Base-by-base conservation (phyloP, 1,140 invertebrate genomes). In the Bombus soroeensis region DNA sequence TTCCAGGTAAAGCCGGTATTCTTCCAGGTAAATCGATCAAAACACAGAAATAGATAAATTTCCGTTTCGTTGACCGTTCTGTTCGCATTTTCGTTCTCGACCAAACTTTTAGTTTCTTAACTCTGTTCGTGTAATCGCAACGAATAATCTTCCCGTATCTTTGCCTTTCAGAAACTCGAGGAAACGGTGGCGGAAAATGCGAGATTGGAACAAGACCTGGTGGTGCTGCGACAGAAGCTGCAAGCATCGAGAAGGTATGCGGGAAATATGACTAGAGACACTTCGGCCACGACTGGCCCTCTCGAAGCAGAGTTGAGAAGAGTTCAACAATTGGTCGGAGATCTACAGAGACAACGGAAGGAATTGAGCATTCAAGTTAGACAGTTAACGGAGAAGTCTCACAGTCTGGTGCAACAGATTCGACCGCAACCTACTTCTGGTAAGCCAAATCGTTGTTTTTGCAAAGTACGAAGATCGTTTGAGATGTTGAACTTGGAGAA, bases 151-250 rank as follows among this genome's bases (percentile, higher is more conserved):
- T 43, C 15, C 18, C 10, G 41, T 43, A 32, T 22, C 47, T 84
- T 70, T 71, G 78, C 86, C 87, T 94, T 95, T 34, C 94, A 98
- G 97, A 98, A 98, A 96, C 94, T 99, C 82, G 98, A 99, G 94
- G 98, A 98, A 93, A 98, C 98, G 1, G 98, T 98, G 28, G 97
- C 98, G 2, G 98, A 98, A 85, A 98, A 98, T 94, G 97, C 97
- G 18, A 96, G 97, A 15, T 94, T 98, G 57, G 98, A 99, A 94
- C 97, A 98, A 89, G 98, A 99, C 93, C 95, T 99, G 84, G 96
- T 98, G 39, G 96, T 98, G 34, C 94, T 99, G 39, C 96, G 98
- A 13, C 98, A 98, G 90, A 98, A 98, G 94, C 95, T 98, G 41
- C 97, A 98, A 92, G 96, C 96, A 25, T 96, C 97, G 12, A 96